These are phyloP conservation scores for Germaria angustata DNA, from an alignment of 2,888 invertebrate species.

Conservation along the genomic window DNA sequence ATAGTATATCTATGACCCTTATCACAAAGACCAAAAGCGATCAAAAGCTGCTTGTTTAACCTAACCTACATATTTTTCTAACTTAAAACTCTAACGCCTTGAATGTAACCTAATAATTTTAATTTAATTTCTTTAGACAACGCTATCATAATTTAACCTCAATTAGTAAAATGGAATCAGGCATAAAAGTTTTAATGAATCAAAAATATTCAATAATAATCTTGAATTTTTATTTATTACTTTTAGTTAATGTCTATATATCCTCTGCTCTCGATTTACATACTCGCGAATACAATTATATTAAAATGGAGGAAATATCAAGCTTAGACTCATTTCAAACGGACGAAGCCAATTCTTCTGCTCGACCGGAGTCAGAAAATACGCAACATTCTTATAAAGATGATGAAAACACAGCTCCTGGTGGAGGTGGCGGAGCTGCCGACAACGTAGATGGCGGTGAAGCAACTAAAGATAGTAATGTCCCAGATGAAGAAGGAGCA, in stretches of 20 bases:
- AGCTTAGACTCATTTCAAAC: conserved; percentile 76
- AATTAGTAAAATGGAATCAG: too few species aligned
- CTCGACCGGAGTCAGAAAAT: conserved; percentile 72
- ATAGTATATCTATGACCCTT: too few species aligned
- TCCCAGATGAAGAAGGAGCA: conserved; percentile 44
- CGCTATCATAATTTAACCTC: too few species aligned
- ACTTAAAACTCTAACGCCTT: too few species aligned
- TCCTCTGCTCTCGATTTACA: conserved; percentile 20
- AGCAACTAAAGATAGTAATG: conserved; percentile 65
- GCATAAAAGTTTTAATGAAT: too few species aligned
- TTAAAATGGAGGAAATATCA: conserved; percentile 77
- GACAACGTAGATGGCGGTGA: conserved; percentile 72
- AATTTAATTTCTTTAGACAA: too few species aligned
- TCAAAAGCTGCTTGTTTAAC: too few species aligned
- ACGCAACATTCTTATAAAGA: conserved; percentile 67
- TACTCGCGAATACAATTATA: conserved; percentile 39
- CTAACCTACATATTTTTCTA: too few species aligned
- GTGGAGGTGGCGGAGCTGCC: conserved; percentile 74
- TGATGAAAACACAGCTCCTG: conserved; percentile 67
- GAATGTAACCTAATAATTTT: too few species aligned
- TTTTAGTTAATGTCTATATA: conserved; percentile 73
- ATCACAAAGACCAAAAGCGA: too few species aligned
- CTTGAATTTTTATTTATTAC: conserved; percentile 11
- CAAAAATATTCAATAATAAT: too few species aligned
- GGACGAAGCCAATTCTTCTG: conserved; percentile 73